A percentile compares a stretch with the other conserved stretches of the same genome.
Conservation (phyloP, 2,797 vertebrate species). For the Muscicapa comitata region DNA sequence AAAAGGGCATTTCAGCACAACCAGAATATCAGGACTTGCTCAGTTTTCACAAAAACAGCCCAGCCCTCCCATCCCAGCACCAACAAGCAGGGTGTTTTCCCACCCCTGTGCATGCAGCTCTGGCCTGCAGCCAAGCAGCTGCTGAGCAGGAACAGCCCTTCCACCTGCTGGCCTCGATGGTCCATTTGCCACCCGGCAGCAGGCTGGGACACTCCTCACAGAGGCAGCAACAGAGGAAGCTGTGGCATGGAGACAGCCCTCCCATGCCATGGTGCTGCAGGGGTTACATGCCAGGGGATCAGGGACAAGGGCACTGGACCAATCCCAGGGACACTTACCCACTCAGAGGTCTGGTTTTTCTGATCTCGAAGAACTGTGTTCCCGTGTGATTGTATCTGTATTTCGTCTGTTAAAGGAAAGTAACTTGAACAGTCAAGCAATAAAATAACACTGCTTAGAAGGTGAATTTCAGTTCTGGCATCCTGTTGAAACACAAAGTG, state of each 20-base stretch:
- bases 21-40: not conserved
- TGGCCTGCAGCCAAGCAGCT: not conserved
- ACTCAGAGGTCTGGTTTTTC: conserved; percentile 91
- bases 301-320: not conserved
- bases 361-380: conserved; percentile 98
- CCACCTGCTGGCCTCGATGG: accelerated
- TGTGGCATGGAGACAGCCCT: not conserved
- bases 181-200: not conserved
- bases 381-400: conserved; percentile 97
- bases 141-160: not conserved
- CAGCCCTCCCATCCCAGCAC: not conserved
- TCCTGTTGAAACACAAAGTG: not conserved
- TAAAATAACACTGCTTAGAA: not conserved
- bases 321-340: conserved; percentile 80
- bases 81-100: not conserved
- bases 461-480: not conserved
- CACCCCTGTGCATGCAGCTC: not conserved
- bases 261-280: not conserved
- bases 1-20: not conserved
- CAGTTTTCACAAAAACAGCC: not conserved
- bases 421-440: not conserved
- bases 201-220: not conserved
- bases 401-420: conserved; percentile 63
- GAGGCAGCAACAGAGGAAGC: not conserved
- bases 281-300: not conserved